Base-by-base conservation (phyloP, 2,797 vertebrate genomes). In the Uromys caudimaculatus region DNA sequence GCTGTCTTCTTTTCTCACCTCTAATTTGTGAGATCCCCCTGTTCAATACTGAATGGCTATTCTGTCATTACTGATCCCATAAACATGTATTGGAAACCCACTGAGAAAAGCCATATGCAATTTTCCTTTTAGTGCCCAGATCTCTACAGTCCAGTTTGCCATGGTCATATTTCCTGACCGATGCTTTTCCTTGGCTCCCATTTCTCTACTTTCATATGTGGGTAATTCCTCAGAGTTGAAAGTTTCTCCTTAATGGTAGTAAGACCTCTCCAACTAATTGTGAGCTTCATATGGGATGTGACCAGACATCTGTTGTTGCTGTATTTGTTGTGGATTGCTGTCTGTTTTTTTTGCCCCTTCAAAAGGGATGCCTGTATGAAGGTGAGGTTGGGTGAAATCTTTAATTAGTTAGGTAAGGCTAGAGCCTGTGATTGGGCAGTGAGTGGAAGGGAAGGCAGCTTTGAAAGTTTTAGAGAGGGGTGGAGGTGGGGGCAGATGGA, bases 11-110 rank as follows among this genome's bases (percentile, higher is more conserved):
- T 95, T 95, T 77, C 77, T n/a, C n/a, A 91, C 41, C 38, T 89
- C 76, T 41, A 32, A 90, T 38, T 38, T 67, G 29, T 67, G 64
- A 87, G 71, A 85, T 58, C 29, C 14, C 44, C 3, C 58, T 71
- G 35, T 79, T 92, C 95, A 75, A 77, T 62, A 67, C 0, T 62
- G 47, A 95, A 88, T 94, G 83, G 69, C 27, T 58, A 38, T 60
- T 69, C 76, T 90, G 23, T 91, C 85, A 64, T 78, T 93, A 35
- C 5, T 89, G 24, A 50, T 88, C 92, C 84, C 38, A 41, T 88
- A 79, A 87, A 76, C 93, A 95, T 85, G 96, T 93, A 87, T 73
- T 89, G 75, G 84, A 81, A 96, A 94, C 58, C 52, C 44, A 77
- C 44, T 67, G 76, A 94, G 89, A 95, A 95, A 92, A 94, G 77